These are phyloP conservation scores for Epistrophe eligans DNA, from an alignment of 2,888 invertebrate genomes.

Conservation along the genomic window DNA sequence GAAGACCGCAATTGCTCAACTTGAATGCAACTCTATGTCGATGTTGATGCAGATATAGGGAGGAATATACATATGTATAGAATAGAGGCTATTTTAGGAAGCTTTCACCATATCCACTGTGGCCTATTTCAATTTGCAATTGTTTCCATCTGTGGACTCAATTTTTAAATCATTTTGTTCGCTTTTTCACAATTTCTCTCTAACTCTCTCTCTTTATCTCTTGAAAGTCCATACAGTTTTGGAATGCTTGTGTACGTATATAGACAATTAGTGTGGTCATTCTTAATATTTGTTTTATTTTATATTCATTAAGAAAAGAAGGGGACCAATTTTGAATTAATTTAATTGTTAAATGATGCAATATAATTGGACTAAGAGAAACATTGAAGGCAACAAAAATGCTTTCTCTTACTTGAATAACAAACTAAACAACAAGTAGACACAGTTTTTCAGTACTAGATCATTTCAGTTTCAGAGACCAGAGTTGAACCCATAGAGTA, in stretches of 20 bases:
- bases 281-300: neutral
- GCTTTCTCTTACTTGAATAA: no score
- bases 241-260: neutral
- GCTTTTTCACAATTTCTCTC: conserved; percentile 11
- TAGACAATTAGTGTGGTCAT: conserved; percentile 5
- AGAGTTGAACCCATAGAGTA: no score
- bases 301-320: no score
- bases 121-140: conserved; percentile 75
- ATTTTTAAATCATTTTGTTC: conserved; percentile 55
- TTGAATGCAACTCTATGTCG: conserved; percentile 9
- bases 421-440: no score
- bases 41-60: neutral
- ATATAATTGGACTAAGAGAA: no score
- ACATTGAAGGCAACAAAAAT: no score
- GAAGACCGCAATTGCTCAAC: conserved; percentile 45
- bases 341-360: no score
- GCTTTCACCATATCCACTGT: conserved; percentile 48
- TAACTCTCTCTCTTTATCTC: neutral
- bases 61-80: no score
- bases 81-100: neutral
- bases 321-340: no score
- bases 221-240: conserved; percentile 1
- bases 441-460: no score
- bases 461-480: no score
- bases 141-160: conserved; percentile 71